A percentile compares a stretch with the other conserved stretches of the same genome.
Evolutionary conservation across 1,140 invertebrate genomes (phyloP).

Genomic region (Caerostris extrusa): DNA sequence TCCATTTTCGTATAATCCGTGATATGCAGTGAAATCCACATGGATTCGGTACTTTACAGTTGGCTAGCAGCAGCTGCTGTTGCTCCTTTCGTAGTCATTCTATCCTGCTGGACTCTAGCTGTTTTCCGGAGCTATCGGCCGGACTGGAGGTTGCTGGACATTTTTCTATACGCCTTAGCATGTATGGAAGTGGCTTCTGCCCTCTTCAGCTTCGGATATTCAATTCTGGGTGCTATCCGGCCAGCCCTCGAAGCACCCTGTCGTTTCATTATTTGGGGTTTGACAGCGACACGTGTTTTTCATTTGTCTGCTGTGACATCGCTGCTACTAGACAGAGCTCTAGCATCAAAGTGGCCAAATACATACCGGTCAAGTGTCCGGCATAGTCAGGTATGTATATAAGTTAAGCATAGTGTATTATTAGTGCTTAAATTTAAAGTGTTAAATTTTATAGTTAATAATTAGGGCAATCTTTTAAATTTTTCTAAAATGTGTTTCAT

Average conservation of each 20-base stretch:
- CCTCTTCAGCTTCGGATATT: slow-evolving; percentile 82
- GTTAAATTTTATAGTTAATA: too few species aligned
- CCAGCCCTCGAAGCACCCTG: slow-evolving; percentile 81
- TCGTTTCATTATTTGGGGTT: slow-evolving; percentile 82
- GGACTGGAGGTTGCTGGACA: slow-evolving; percentile 83
- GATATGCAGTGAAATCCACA: slow-evolving; percentile 1
- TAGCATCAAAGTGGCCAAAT: slow-evolving; percentile 82
- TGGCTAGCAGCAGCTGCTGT: slow-evolving; percentile 78
- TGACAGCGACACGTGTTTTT: slow-evolving; percentile 83
- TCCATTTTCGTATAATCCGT: neutral
- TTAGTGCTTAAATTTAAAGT: too few species aligned
- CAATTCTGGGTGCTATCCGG: slow-evolving; percentile 82
- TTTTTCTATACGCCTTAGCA: slow-evolving; percentile 84
- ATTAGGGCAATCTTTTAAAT: too few species aligned
- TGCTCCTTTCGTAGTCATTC: slow-evolving; percentile 76
- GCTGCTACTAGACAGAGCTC: slow-evolving; percentile 82
- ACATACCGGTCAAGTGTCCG: slow-evolving; percentile 82
- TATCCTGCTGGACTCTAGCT: slow-evolving; percentile 80
- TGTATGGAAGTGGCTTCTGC: slow-evolving; percentile 83
- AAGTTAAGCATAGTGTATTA: neutral
- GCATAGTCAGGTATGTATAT: slow-evolving; percentile 80
- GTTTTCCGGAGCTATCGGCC: slow-evolving; percentile 83
- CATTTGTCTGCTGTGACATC: slow-evolving; percentile 84
- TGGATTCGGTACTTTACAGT: slow-evolving; percentile 77
- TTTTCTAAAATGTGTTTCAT: too few species aligned